phyloP scores from a whole-genome alignment of 2,113 vertebrate genomes.

The Phoenicopterus ruber region DNA sequence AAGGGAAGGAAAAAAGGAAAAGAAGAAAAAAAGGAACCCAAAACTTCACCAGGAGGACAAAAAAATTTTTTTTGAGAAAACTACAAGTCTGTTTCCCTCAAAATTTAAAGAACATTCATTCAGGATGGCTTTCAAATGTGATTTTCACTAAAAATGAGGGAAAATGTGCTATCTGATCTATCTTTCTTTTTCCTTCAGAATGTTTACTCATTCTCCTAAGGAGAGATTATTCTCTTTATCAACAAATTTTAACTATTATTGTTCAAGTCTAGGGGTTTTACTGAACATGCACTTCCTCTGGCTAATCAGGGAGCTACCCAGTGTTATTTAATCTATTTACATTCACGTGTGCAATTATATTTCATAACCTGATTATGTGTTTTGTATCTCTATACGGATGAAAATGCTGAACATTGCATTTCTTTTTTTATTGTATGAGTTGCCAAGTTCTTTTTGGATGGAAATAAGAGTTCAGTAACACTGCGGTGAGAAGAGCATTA shows the following conservation, averaged over 20 bases:
- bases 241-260: neutral
- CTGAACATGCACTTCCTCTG: neutral
- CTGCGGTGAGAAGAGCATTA: neutral
- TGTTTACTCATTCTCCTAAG: neutral
- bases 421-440: neutral
- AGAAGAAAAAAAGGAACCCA: fast-evolving
- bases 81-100: neutral
- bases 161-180: neutral
- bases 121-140: neutral
- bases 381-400: neutral
- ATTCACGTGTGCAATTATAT: neutral
- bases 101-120: neutral
- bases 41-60: neutral
- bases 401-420: neutral
- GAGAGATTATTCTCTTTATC: neutral
- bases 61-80: fast-evolving
- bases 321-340: neutral
- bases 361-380: neutral
- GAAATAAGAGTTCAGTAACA: neutral
- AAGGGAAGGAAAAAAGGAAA: neutral
- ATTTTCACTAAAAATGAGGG: neutral
- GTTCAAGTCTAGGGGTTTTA: neutral
- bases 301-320: neutral
- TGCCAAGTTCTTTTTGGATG: neutral
- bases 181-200: neutral